phyloP scores from a whole-genome alignment of 2,888 invertebrate genomes.

The Siphlonurus alternatus region DNA sequence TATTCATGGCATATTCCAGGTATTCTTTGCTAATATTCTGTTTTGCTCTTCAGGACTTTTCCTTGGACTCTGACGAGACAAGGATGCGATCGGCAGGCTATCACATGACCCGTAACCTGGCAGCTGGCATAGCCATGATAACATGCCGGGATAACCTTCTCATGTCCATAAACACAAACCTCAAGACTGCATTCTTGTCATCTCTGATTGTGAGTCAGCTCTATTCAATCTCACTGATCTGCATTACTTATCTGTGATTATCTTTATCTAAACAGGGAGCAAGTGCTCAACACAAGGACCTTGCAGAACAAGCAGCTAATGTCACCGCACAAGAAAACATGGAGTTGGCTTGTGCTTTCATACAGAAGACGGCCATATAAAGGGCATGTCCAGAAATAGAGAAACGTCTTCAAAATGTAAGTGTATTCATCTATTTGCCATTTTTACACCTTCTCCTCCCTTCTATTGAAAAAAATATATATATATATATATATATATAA shows the following conservation, averaged over 20 bases:
- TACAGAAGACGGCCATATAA: constrained; percentile 96
- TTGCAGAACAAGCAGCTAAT: constrained; percentile 76
- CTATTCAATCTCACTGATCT: not conserved
- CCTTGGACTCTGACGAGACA: constrained; percentile 85
- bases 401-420: constrained; percentile 54
- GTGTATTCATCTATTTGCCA: no score
- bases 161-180: constrained; percentile 71
- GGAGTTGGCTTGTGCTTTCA: constrained; percentile 91
- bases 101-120: constrained; percentile 89
- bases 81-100: constrained; percentile 87
- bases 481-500: no score
- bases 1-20: no score
- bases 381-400: constrained; percentile 94
- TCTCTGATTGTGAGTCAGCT: constrained; percentile 36
- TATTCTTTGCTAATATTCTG: no score
- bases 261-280: constrained; percentile 23
- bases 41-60: constrained; percentile 70
- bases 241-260: not conserved
- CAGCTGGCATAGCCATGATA: constrained; percentile 98
- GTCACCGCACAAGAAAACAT: constrained; percentile 87
- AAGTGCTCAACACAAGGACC: constrained; percentile 48
- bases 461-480: no score
- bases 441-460: no score
- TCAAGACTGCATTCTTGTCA: constrained; percentile 66
- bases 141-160: constrained; percentile 87